These are phyloP conservation scores for Pyrocoelia pectoralis DNA, from an alignment of 2,888 invertebrate species.

Conservation along the genomic window DNA sequence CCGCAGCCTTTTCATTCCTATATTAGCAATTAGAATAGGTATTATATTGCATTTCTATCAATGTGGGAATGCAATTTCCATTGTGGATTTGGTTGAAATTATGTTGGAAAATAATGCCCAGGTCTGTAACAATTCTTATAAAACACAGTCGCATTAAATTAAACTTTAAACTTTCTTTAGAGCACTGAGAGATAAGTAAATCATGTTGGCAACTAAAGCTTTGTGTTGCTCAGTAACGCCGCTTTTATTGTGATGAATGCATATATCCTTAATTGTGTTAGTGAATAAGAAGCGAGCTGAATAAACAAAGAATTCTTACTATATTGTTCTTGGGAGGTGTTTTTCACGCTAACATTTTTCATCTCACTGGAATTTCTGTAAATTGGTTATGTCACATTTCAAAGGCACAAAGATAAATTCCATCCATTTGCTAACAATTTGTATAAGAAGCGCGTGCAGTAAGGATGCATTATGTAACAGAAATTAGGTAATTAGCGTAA, in stretches of 20 bases:
- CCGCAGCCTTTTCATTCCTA: too few relatives aligned
- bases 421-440: constrained; percentile 9
- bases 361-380: constrained; percentile 16
- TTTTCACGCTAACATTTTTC: constrained; percentile 17
- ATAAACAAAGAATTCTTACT: constrained; percentile 19
- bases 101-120: background rate
- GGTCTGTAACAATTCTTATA: background rate
- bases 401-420: constrained; percentile 17
- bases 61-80: too few relatives aligned
- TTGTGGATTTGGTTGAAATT: too few relatives aligned
- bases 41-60: too few relatives aligned
- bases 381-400: constrained; percentile 22
- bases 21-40: too few relatives aligned
- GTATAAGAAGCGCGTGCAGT: background rate
- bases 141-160: constrained; percentile 27
- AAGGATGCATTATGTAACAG: too few relatives aligned
- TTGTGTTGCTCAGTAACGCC: constrained; percentile 16
- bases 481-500: too few relatives aligned
- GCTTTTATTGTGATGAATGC: constrained; percentile 32
- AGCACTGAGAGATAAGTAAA: constrained; percentile 22
- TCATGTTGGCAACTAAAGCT: constrained; percentile 23
- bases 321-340: constrained; percentile 17
- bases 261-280: constrained; percentile 32
- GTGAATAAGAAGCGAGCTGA: constrained; percentile 14
- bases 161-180: constrained; percentile 23